phyloP scores from a whole-genome alignment of 2,888 invertebrate genomes.

The Ommatoiulus sabulosus region DNA sequence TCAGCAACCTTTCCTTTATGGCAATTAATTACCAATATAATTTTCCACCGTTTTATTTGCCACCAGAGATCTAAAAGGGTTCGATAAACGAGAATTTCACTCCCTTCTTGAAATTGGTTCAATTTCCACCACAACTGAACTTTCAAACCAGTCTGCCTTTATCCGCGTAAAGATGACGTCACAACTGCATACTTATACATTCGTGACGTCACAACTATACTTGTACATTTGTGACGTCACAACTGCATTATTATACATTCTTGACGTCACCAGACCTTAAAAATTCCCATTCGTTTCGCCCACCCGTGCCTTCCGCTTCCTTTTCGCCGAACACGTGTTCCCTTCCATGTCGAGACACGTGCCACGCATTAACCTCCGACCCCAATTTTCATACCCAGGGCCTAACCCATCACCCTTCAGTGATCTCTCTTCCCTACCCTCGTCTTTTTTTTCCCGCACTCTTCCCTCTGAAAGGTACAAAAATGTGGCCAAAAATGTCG shows the following conservation, averaged over 20 bases:
- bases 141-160: too few relatives aligned
- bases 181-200: too few relatives aligned
- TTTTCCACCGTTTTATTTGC: not conserved
- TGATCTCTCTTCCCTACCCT: slow-evolving; percentile 49
- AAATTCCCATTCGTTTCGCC: not conserved
- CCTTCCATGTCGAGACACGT: slow-evolving; percentile 51
- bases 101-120: not conserved
- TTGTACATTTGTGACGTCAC: too few relatives aligned
- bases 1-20: not conserved
- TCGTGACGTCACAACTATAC: too few relatives aligned
- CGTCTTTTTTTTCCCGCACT: not conserved
- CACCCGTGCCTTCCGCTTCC: slow-evolving; percentile 51
- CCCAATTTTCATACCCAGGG: slow-evolving; percentile 49
- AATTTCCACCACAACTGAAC: too few relatives aligned
- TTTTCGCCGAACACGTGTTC: slow-evolving; percentile 45
- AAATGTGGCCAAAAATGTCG: slow-evolving; percentile 34
- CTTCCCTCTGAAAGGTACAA: slow-evolving; percentile 47
- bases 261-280: not conserved
- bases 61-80: not conserved
- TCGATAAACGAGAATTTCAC: not conserved
- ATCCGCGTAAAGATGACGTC: too few relatives aligned
- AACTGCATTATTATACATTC: too few relatives aligned
- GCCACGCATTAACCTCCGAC: slow-evolving; percentile 52
- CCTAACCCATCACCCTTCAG: slow-evolving; percentile 38
- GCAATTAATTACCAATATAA: slow-evolving; percentile 40